Conservation (phyloP, 2,113 vertebrate genomes). For the Daphoenositta chrysoptera region DNA sequence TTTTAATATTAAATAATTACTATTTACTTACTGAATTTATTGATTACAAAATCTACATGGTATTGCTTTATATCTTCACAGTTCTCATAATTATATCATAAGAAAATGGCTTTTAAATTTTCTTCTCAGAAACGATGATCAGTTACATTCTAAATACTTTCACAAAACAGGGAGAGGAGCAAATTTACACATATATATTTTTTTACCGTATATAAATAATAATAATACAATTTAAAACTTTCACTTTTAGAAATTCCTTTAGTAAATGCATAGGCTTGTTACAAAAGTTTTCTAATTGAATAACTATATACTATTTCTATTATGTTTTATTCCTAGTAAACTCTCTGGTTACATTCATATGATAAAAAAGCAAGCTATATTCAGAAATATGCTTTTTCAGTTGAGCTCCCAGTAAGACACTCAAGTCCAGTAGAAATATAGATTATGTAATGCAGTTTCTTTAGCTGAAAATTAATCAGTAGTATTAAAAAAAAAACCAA, state of each 20-base stretch:
- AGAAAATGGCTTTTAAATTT: conserved; percentile 63
- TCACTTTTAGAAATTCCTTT: conserved; percentile 41
- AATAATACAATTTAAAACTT: conserved; percentile 51
- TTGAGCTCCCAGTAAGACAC: conserved; percentile 4
- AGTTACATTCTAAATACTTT: conserved; percentile 41
- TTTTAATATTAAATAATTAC: conserved; percentile 5
- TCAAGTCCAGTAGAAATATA: conserved; percentile 1
- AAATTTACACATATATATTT: conserved; percentile 24
- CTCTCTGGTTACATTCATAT: conserved; percentile 49
- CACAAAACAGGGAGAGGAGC: conserved; percentile 37
- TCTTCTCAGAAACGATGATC: conserved; percentile 35
- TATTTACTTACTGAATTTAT: background rate
- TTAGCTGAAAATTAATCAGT: background rate
- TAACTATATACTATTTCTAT: conserved; percentile 20
- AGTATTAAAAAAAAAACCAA: background rate
- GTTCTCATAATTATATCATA: conserved; percentile 43
- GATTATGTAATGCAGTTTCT: background rate
- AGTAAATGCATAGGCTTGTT: conserved; percentile 61
- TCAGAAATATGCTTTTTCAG: conserved; percentile 4
- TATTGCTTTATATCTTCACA: conserved; percentile 61
- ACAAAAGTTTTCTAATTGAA: conserved; percentile 47
- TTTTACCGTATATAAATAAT: conserved; percentile 49
- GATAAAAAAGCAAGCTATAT: conserved; percentile 16
- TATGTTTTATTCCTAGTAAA: conserved; percentile 9
- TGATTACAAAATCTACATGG: conserved; percentile 15